Percentiles rank a stretch among this genome's conserved stretches.
These are phyloP conservation scores for Drosophila nr. perissopoda DNA, from an alignment of 2,888 invertebrate species.

Conservation along the genomic window DNA sequence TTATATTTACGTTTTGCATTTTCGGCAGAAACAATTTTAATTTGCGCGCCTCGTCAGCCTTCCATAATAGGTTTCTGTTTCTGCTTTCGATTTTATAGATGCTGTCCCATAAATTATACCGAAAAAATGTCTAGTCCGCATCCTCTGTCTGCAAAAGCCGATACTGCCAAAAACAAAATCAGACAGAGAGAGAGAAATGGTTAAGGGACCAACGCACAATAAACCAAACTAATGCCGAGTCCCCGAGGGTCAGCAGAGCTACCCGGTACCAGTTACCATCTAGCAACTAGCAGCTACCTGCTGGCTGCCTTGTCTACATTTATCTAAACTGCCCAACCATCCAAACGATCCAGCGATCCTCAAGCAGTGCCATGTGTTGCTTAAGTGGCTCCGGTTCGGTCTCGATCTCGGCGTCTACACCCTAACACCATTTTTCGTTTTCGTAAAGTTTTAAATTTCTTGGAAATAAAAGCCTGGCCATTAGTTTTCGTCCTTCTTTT, in stretches of 20 bases:
- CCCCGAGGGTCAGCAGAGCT: constrained; percentile 38
- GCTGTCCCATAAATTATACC: constrained; percentile 55
- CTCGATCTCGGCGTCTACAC: constrained; percentile 20
- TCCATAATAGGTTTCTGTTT: constrained; percentile 28
- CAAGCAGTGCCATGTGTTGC: constrained; percentile 66
- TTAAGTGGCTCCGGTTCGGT: constrained; percentile 57
- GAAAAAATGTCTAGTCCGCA: constrained; percentile 50
- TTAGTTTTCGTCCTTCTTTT: constrained; percentile 76
- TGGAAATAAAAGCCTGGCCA: constrained; percentile 84
- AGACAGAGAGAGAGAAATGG: constrained; percentile 5
- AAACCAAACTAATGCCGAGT: constrained; percentile 43
- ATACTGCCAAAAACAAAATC: constrained; percentile 33
- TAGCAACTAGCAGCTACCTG: constrained; percentile 21
- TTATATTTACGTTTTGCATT: constrained; percentile 26
- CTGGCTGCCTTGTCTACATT: constrained; percentile 44
- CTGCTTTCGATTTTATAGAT: constrained; percentile 43
- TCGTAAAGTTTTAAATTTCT: constrained; percentile 85
- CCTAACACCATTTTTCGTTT: constrained; percentile 66
- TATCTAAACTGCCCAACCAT: constrained; percentile 56
- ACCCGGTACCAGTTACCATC: constrained; percentile 31
- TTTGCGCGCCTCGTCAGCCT: constrained; percentile 41
- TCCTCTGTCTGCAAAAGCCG: constrained; percentile 51
- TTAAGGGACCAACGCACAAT: constrained; percentile 39
- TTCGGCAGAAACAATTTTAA: constrained; percentile 42
- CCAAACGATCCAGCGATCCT: constrained; percentile 47